phyloP scores from a whole-genome alignment of 1,140 invertebrate genomes.

The Drosophila punjabiensis region DNA sequence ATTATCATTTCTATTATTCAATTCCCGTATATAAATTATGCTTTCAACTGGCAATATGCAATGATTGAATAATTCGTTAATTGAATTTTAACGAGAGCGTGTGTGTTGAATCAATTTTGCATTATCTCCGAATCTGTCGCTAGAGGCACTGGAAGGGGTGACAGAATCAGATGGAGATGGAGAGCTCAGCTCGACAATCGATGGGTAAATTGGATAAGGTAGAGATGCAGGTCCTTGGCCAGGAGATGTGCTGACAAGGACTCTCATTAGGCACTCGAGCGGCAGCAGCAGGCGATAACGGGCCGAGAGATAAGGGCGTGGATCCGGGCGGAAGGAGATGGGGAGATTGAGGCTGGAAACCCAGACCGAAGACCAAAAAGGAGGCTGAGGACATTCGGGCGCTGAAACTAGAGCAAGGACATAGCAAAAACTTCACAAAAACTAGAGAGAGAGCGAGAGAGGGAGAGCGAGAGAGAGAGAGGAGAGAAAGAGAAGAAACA shows the following conservation, averaged over 20 bases:
- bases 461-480: neutral
- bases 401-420: constrained; percentile 76
- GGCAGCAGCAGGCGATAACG: constrained; percentile 54
- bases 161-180: constrained; percentile 37
- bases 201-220: constrained; percentile 58
- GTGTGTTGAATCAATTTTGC: constrained; percentile 15
- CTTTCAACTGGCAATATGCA: neutral
- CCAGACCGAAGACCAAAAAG: constrained; percentile 33
- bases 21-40: neutral
- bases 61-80: constrained; percentile 8
- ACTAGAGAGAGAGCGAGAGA: constrained; percentile 24
- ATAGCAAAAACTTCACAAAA: constrained; percentile 67
- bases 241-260: constrained; percentile 57
- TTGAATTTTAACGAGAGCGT: constrained; percentile 21
- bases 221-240: constrained; percentile 40
- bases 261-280: constrained; percentile 72
- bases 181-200: constrained; percentile 59
- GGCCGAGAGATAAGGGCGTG: constrained; percentile 62
- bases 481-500: constrained; percentile 51
- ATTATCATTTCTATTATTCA: constrained; percentile 9
- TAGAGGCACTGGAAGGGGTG: neutral
- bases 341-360: neutral
- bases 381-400: constrained; percentile 50
- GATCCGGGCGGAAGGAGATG: neutral
- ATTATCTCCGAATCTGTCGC: constrained; percentile 12